Base-by-base conservation (phyloP, 2,113 vertebrate species). In the Ellobius talpinus region DNA sequence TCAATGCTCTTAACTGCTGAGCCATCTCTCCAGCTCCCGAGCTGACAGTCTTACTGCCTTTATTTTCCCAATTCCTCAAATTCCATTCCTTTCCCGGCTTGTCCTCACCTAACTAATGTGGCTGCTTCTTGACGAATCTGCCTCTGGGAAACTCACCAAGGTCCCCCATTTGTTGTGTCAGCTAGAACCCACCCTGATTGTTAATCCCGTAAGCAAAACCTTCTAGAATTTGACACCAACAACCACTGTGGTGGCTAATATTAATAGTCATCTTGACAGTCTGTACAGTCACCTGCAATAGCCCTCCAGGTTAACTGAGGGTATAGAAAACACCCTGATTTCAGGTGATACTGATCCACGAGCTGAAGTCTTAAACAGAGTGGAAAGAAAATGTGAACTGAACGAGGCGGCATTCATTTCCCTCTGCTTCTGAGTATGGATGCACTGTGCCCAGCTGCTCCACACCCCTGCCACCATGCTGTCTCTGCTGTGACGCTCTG, bases 81-180 rank as follows among this genome's bases (percentile, higher is more conserved):
- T 12, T 50, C 39, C 8, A 3, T 42, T 86, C 47, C 14, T 19
- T 16, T 7, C 11, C 33, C 7, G 42, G n/a, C 36, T 91, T 26
- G 1, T 3, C 6, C 26, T 23, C 0, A 24, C 21, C 14, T 0
- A 7, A 36, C 65, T 68, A n/a, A 65, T 12, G 39, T 11, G 21
- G 39, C 29, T 58, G 66, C 17, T 36, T 8, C 1, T 0, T 0
- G 5, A 58, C 14, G 13, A 93, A 66, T 33, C 23, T n/a, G 1
- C 45, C 76, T 87, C 61, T 82, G 61, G 11, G 0, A 13, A 72
- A 84, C 31, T 66, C 12, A 66, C 21, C n/a, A 1, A 3, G 3
- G 26, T 68, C 52, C 33, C 36, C 23, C 13, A 3, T 47, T 33
- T 4, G 5, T 6, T 3, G 17, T 17, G 50, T 23, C 12, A 39